phyloP scores from a whole-genome alignment of 2,888 invertebrate genomes.

The Parnassius orleans region DNA sequence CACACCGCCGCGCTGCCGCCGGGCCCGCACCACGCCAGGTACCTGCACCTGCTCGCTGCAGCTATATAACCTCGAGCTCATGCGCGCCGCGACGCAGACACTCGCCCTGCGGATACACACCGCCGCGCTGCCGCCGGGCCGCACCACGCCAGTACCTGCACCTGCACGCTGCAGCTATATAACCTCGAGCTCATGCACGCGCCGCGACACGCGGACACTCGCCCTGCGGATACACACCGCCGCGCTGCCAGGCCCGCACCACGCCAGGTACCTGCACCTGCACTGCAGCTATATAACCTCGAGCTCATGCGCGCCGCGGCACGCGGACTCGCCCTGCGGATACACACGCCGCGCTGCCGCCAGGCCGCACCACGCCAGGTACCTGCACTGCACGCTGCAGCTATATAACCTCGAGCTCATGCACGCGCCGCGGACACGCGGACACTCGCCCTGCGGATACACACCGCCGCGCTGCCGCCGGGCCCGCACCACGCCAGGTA shows the following conservation, averaged over 20 bases:
- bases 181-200: conserved; percentile 92
- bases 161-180: no score
- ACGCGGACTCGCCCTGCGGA: no score
- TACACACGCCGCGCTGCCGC: conserved; percentile 70
- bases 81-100: no score
- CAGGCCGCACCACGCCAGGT: conserved; percentile 90
- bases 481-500: conserved; percentile 92
- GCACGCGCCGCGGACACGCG: conserved; percentile 88
- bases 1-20: no score
- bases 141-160: no score
- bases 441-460: conserved; percentile 87
- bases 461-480: conserved; percentile 85
- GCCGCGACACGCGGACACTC: conserved; percentile 86
- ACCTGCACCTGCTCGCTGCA: no score
- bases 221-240: conserved; percentile 88
- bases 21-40: no score
- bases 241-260: conserved; percentile 89
- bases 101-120: no score
- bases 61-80: no score
- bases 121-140: no score
- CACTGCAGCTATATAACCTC: no score
- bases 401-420: conserved; percentile 86
- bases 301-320: no score
- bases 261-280: conserved; percentile 82
- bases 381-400: conserved; percentile 79